phyloP scores from a whole-genome alignment of 1,140 invertebrate species.

The Zeugodacus cucurbitae region DNA sequence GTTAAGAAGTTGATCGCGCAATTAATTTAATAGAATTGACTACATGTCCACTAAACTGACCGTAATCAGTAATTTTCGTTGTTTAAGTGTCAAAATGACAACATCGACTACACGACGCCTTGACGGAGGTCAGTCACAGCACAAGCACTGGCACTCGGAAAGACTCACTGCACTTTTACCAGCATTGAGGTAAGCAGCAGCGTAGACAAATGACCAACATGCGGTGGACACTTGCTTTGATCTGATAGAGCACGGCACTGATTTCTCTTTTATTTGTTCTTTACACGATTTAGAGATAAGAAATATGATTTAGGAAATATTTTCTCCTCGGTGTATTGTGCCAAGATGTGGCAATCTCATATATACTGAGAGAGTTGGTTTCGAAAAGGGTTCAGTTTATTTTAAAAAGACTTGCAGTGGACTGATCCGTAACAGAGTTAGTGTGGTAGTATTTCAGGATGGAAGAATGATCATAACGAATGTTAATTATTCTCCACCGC shows the following conservation, averaged over 20 bases:
- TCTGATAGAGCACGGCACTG: neutral
- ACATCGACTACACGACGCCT: neutral
- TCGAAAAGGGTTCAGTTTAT: no score
- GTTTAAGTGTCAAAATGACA: slow-evolving; percentile 36
- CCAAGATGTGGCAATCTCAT: no score
- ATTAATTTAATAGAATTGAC: neutral
- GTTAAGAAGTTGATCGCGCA: neutral
- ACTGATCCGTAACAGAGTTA: no score
- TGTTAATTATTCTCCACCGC: no score
- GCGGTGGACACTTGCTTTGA: neutral
- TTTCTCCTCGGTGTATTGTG: no score
- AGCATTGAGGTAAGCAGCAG: neutral
- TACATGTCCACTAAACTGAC: neutral
- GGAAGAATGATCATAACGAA: no score
- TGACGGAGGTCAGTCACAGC: neutral
- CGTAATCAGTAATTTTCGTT: slow-evolving; percentile 11
- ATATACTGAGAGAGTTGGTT: no score
- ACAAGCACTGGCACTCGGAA: neutral
- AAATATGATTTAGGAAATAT: neutral
- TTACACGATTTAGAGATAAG: neutral
- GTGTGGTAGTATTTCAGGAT: no score
- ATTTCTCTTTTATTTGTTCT: neutral
- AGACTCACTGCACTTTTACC: neutral
- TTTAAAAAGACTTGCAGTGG: no score
- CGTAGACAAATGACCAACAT: neutral